Evolutionary conservation across 2,797 vertebrate genomes (phyloP), one percentile per base, ranked within the genome.

Genomic region (Gymnopithys bicolor): DNA sequence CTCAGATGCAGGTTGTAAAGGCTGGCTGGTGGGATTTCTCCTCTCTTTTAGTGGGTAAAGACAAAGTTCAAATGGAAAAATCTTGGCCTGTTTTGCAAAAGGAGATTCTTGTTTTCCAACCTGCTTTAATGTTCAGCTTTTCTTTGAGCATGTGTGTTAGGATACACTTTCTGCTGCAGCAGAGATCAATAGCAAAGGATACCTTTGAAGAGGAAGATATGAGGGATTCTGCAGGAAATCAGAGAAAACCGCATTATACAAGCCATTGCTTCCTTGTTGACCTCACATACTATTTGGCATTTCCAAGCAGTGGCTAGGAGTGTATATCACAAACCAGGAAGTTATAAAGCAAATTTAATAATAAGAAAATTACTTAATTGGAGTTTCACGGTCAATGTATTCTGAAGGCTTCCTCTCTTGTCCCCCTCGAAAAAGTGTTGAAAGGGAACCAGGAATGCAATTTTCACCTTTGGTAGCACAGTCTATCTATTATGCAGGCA

Each of bases 161-260:
- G 24, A 66, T 83, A 41, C 69, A 43, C 28, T 76, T 95, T 91
- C 62, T 76, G 37, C 33, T 95, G 63, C 62, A 93, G 63, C 41
- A 90, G 82, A 95, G 66, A 94, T 97, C 87, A 93, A 85, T 92
- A 89, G 27, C 14, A 92, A 95, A 77, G 69, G 9, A 58, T 79
- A 69, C 39, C 52, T 92, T 78, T 95, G 86, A 97, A 97, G 79
- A 74, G 24, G 4, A 24, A 39, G 35, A 94, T 96, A 95, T 95
- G 77, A 94, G 33, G 19, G 68, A 94, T 90, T 97, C 66, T 79
- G 48, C 23, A 83, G 66, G 52, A 95, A 97, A 92, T 84, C 68
- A 91, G 76, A 95, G 70, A 64, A 90, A 93, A 94, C 32, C 63
- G 22, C 46, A 64, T 88, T 89, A 92, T 58, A 76, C 11, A 74